Percentiles rank a stretch among this genome's conserved stretches.
phyloP scores from a whole-genome alignment of 2,797 vertebrate species.

The Urosaurus nigricauda region DNA sequence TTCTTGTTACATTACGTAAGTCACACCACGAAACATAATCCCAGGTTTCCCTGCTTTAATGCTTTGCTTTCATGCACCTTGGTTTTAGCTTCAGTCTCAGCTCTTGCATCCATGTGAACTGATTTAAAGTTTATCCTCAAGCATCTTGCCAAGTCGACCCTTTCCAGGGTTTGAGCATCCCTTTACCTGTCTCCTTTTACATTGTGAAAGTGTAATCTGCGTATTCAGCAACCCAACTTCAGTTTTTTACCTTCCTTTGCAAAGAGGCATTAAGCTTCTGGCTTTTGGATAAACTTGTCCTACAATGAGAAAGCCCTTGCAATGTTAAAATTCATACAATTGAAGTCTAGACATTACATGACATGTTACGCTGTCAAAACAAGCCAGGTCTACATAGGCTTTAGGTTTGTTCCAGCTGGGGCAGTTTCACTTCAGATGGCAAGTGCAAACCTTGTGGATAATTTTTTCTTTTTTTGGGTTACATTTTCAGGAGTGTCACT shows the following conservation, averaged over 20 bases:
- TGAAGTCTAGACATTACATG: no score
- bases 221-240: neutral
- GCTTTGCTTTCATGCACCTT: no score
- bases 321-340: neutral
- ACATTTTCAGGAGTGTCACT: constrained; percentile 62
- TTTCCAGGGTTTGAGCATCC: neutral
- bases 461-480: constrained; percentile 19
- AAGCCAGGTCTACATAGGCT: neutral
- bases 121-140: no score
- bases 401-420: neutral
- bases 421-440: neutral
- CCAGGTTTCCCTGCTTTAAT: neutral
- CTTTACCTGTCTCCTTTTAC: neutral
- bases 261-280: neutral
- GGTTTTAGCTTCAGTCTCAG: no score
- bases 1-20: neutral
- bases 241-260: neutral
- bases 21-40: no score
- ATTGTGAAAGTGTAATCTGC: neutral
- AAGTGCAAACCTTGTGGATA: fast-evolving
- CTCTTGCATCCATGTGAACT: neutral
- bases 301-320: neutral
- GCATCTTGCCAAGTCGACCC: neutral
- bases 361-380: neutral
- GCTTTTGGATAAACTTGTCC: neutral